These are phyloP conservation scores for Lichenostomus cassidix DNA, from an alignment of 2,113 vertebrate species.

Conservation along the genomic window DNA sequence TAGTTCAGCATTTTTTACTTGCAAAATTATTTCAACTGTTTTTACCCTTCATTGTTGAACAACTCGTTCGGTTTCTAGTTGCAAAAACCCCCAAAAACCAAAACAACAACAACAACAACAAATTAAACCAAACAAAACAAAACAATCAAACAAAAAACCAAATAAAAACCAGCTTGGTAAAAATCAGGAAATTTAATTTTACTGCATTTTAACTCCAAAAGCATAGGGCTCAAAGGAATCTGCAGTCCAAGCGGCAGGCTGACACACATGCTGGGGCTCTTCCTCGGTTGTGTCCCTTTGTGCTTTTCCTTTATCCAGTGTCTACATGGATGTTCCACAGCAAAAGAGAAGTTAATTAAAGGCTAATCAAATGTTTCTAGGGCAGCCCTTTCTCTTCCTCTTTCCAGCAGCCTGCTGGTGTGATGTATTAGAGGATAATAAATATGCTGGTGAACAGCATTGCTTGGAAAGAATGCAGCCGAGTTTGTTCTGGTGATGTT, in stretches of 20 bases:
- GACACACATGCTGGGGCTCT: not conserved
- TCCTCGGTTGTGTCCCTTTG: not conserved
- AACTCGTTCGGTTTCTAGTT: not conserved
- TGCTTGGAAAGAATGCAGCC: not conserved
- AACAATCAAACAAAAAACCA: not conserved
- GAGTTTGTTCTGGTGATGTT: not conserved
- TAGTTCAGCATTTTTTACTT: not conserved
- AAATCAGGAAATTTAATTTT: not conserved
- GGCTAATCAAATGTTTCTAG: not conserved
- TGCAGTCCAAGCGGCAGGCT: not conserved
- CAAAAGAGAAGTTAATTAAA: not conserved
- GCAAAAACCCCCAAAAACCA: not conserved
- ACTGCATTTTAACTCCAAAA: not conserved
- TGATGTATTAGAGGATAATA: not conserved
- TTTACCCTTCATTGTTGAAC: not conserved
- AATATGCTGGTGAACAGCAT: not conserved
- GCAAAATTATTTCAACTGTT: not conserved
- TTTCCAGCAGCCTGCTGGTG: not conserved
- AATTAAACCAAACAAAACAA: not conserved
- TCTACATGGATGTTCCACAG: not conserved
- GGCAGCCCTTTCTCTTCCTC: not conserved
- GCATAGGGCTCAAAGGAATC: not conserved
- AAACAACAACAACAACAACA: not conserved
- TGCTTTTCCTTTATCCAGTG: not conserved
- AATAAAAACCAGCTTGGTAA: not conserved